phyloP scores from a whole-genome alignment of 2,888 invertebrate genomes.

The Blera fallax region DNA sequence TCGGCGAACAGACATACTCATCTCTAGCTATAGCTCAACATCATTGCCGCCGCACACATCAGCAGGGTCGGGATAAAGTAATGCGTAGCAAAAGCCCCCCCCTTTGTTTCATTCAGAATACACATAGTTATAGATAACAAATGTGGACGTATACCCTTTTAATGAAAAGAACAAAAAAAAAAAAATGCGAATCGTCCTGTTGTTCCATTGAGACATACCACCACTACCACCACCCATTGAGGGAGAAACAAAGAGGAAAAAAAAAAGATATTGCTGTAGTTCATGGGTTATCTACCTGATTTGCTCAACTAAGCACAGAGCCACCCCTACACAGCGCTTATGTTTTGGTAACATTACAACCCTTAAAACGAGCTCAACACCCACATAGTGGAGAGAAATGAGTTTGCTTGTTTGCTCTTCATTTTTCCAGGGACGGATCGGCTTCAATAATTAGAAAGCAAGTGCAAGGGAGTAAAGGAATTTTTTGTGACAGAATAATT shows the following conservation, averaged over 20 bases:
- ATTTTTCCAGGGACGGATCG: constrained; percentile 20
- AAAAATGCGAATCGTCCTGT: background rate
- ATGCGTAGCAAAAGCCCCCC: constrained; percentile 57
- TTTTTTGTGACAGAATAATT: too few relatives aligned
- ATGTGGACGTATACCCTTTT: constrained; percentile 23
- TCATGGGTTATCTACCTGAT: constrained; percentile 60
- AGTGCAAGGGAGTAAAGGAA: background rate
- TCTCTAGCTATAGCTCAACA: constrained; percentile 4
- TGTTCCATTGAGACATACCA: constrained; percentile 23
- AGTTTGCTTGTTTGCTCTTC: constrained; percentile 40
- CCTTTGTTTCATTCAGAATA: background rate
- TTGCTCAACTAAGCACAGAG: constrained; percentile 32
- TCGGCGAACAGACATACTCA: constrained; percentile 25
- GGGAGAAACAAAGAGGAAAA: background rate
- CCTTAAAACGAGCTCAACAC: constrained; percentile 24
- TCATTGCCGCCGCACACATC: background rate
- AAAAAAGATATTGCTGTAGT: constrained; percentile 21
- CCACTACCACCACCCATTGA: background rate
- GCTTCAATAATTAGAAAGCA: background rate
- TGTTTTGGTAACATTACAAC: constrained; percentile 55
- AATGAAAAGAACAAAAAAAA: constrained; percentile 6
- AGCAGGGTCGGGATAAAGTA: constrained; percentile 50
- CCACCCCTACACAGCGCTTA: constrained; percentile 18
- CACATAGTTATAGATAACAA: constrained; percentile 17
- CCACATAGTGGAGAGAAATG: constrained; percentile 29